These are phyloP conservation scores for Melanophora roralis DNA, from an alignment of 2,888 invertebrate species.

Conservation along the genomic window DNA sequence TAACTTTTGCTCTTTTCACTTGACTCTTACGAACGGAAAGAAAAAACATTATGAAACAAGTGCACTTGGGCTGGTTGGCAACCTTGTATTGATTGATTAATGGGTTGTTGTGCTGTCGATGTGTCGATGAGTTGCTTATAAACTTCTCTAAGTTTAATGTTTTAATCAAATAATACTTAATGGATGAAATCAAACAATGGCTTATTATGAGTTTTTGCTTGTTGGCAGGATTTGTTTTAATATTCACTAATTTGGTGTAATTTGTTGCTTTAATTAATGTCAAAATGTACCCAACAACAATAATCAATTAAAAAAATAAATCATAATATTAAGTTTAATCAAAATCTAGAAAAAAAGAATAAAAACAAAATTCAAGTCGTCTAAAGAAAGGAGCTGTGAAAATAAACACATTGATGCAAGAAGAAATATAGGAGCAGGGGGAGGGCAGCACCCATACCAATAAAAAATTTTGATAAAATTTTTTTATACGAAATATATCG, in stretches of 20 bases:
- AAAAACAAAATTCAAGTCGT: constrained; percentile 15
- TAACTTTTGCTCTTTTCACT: constrained; percentile 30
- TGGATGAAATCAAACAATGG: constrained; percentile 14
- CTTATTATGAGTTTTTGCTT: constrained; percentile 18
- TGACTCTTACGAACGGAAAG: constrained; percentile 25
- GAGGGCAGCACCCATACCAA: too few species aligned
- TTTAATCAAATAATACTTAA: not conserved
- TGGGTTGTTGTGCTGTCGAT: not conserved
- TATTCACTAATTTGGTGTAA: constrained; percentile 37
- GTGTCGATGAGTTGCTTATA: not conserved
- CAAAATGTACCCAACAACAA: constrained; percentile 24
- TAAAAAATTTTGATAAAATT: too few species aligned
- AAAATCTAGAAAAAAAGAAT: not conserved
- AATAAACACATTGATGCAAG: too few species aligned
- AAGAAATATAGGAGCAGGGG: too few species aligned
- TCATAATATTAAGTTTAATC: constrained; percentile 36
- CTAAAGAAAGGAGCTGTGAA: not conserved
- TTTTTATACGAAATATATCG: not conserved
- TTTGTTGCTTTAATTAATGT: constrained; percentile 47
- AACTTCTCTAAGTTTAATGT: constrained; percentile 13
- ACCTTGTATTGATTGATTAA: constrained; percentile 56
- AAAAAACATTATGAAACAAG: constrained; percentile 30
- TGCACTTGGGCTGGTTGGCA: constrained; percentile 49
- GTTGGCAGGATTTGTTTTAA: constrained; percentile 27
- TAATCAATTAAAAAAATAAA: constrained; percentile 26